Conservation (phyloP, 2,797 vertebrate species). For the Novumbra hubbsi region DNA sequence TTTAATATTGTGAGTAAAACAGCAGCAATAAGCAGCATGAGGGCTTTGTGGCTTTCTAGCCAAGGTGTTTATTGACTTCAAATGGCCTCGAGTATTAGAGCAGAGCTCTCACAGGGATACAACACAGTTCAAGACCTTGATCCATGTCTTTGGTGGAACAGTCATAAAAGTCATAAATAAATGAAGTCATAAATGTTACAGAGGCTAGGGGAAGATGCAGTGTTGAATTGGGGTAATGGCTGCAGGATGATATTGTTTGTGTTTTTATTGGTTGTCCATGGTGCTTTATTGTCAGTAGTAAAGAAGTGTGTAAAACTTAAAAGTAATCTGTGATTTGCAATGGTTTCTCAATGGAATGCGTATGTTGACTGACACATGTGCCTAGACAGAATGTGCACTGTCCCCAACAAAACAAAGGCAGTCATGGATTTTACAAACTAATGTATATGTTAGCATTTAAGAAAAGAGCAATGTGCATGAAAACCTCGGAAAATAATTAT, state of each 20-base stretch:
- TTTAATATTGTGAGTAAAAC: background rate
- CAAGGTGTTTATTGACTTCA: slow-evolving; percentile 5
- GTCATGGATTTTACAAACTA: no score
- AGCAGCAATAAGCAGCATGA: background rate
- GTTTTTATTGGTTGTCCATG: background rate
- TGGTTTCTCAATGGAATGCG: no score
- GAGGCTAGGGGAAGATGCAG: background rate
- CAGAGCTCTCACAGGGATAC: background rate
- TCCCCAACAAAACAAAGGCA: no score
- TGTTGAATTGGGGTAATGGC: background rate
- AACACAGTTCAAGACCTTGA: background rate
- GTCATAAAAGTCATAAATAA: background rate
- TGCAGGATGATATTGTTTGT: background rate
- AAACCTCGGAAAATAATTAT: no score
- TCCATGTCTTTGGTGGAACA: background rate
- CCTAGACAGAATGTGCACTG: no score
- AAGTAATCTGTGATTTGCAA: no score
- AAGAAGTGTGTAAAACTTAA: background rate
- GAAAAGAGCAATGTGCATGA: no score
- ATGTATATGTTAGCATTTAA: no score
- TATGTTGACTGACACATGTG: no score
- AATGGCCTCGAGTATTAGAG: background rate
- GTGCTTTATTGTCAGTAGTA: background rate
- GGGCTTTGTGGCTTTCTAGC: background rate
- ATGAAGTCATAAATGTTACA: background rate